Base-by-base conservation (phyloP, 2,888 invertebrate species). In the Drosophila fulvimacula region DNA sequence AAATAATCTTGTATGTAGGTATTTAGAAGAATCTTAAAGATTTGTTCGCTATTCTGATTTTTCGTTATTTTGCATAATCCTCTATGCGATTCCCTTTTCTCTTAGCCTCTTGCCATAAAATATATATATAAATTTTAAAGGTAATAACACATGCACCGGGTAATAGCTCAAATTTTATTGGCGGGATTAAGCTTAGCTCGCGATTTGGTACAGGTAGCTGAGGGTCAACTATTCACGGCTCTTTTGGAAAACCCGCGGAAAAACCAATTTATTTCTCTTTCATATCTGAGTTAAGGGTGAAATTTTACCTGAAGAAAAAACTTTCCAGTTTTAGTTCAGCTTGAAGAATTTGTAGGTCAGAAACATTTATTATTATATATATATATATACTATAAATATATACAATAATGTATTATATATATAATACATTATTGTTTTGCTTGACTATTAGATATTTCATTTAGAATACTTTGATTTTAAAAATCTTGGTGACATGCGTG, bases 231-330 rank as follows among this genome's bases (percentile, higher is more conserved):
- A 78, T 69, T 78, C 69, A 78, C 48, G 10, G 74, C 24, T 38
- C n/a, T 42, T 53, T 59, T 59, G 81, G 78, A 81, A 78, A 78
- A 73, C 75, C 78, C 78, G 41, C 13, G 78, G 78, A 60, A 78
- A 78, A 81, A 44, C 78, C 78, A 49, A 1, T 5, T 6, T 39
- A 24, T 32, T 60, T 63, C 62, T 78, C 78, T 65, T 78, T 78
- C 81, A 78, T 72, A 41, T 32, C 30, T 30, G 2, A 3, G 21
- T 4, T 11, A 19, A 27, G 32, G 10, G 1, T 19, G 30, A 27
- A 15, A 36, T 52, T 58, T 56, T 71, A 72, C 77, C 77, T 76
- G 61, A 5, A 36, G 2, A 1, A 34, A 41, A 19, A 30, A 53
- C n/a, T 21, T 36, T 13, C 52, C 52, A n/a, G 38, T 2, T 34